Conservation (phyloP, 2,888 invertebrate species). For the Drosophila birchii region DNA sequence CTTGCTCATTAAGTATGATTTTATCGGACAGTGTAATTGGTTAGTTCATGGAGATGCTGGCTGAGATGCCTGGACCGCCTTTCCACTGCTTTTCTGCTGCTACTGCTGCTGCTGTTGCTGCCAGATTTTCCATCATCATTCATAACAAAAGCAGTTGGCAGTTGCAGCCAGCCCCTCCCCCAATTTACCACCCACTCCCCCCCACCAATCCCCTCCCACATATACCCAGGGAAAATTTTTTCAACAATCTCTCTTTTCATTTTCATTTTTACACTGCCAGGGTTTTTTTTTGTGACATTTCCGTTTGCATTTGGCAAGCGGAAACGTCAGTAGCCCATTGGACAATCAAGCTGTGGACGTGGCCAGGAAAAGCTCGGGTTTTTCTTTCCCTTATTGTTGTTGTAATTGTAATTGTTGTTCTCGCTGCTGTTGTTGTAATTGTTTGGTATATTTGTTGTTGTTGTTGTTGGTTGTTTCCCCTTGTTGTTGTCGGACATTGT, state of each 20-base stretch:
- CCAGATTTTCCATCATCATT: constrained; percentile 79
- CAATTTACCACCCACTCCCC: not conserved
- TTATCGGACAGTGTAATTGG: constrained; percentile 35
- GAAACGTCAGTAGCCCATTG: constrained; percentile 74
- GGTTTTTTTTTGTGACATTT: constrained; percentile 63
- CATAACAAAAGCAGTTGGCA: constrained; percentile 81
- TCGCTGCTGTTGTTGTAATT: constrained; percentile 15
- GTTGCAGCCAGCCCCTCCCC: constrained; percentile 58
- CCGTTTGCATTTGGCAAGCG: constrained; percentile 79
- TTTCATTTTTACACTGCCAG: constrained; percentile 14
- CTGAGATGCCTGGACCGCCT: constrained; percentile 56
- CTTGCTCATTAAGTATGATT: not conserved
- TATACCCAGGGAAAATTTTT: constrained; percentile 8
- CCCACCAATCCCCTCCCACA: not conserved
- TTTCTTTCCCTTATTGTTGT: constrained; percentile 41
- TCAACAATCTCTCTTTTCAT: constrained; percentile 44
- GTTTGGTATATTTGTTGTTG: constrained; percentile 55
- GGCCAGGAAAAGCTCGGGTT: constrained; percentile 45
- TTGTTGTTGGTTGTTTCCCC: constrained; percentile 12
- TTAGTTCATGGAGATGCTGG: constrained; percentile 30
- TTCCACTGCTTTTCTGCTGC: constrained; percentile 42
- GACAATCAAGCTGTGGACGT: constrained; percentile 69
- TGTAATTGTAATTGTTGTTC: constrained; percentile 52
- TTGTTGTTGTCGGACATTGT: constrained; percentile 65
- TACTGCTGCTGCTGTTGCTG: constrained; percentile 63